These are phyloP conservation scores for Plebejus anna DNA, from an alignment of 2,888 invertebrate species.

Conservation along the genomic window DNA sequence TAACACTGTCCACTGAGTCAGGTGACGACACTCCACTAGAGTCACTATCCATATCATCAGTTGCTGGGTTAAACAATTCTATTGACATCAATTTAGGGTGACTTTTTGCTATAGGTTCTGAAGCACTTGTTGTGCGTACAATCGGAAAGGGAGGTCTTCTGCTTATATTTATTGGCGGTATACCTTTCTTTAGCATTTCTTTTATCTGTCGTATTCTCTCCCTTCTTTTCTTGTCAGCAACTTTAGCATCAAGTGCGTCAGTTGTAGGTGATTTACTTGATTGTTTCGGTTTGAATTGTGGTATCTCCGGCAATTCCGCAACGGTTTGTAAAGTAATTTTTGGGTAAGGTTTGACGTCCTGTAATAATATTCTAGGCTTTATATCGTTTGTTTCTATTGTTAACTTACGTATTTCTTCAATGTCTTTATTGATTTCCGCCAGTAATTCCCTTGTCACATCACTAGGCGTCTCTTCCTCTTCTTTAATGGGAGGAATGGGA, in stretches of 20 bases:
- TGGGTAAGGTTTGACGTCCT: slow-evolving; percentile 74
- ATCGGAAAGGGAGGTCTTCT: slow-evolving; percentile 83
- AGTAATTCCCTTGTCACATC: slow-evolving; percentile 63
- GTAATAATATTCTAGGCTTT: slow-evolving; percentile 64
- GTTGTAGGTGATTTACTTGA: slow-evolving; percentile 53
- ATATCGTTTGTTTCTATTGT: slow-evolving; percentile 69
- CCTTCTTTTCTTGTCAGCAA: slow-evolving; percentile 78
- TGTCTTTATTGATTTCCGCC: slow-evolving; percentile 72
- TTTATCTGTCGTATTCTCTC: slow-evolving; percentile 85
- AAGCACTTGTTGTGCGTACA: slow-evolving; percentile 82
- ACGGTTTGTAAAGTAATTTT: slow-evolving; percentile 82
- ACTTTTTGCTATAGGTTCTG: slow-evolving; percentile 82
- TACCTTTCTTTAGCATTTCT: slow-evolving; percentile 84
- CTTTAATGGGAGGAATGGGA: slow-evolving; percentile 67
- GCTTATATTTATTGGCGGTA: slow-evolving; percentile 78
- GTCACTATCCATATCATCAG: slow-evolving; percentile 94
- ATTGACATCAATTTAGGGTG: slow-evolving; percentile 88
- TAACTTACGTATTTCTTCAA: slow-evolving; percentile 73
- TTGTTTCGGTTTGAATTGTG: slow-evolving; percentile 74
- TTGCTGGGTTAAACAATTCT: slow-evolving; percentile 93
- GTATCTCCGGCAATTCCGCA: slow-evolving; percentile 81
- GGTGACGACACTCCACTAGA: slow-evolving; percentile 93
- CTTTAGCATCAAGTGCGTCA: slow-evolving; percentile 65
- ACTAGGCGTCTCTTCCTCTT: slow-evolving; percentile 64
- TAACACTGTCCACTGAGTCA: slow-evolving; percentile 92